A percentile compares a stretch with the other conserved stretches of the same genome.
These are phyloP conservation scores for Biston stratarius DNA, from an alignment of 2,888 invertebrate genomes.

Conservation along the genomic window DNA sequence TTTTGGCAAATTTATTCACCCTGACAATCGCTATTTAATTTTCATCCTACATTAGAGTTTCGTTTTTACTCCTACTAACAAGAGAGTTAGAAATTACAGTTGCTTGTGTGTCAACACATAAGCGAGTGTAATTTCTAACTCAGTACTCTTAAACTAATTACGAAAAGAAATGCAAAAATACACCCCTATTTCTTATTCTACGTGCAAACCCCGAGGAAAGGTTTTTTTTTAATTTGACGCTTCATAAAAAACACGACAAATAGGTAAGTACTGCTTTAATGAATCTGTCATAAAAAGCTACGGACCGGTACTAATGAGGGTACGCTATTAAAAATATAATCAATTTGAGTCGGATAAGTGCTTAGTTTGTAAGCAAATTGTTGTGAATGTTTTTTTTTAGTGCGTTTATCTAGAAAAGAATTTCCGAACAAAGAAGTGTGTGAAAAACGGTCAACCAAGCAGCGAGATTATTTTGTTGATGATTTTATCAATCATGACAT, in stretches of 20 bases:
- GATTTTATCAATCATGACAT: no score
- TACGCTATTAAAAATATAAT: constrained; percentile 63
- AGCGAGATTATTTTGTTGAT: no score
- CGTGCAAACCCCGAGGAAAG: constrained; percentile 24
- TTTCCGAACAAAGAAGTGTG: no score
- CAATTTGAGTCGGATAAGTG: constrained; percentile 51
- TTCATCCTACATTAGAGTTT: no score
- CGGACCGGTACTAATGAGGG: constrained; percentile 67
- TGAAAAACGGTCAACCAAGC: no score
- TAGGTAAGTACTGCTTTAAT: constrained; percentile 62
- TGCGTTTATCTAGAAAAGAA: not conserved
- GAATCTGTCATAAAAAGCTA: constrained; percentile 71
- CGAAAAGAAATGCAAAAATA: constrained; percentile 62
- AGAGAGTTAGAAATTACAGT: no score
- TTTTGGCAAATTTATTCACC: no score
- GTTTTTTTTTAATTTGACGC: constrained; percentile 63
- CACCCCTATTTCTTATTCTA: constrained; percentile 46
- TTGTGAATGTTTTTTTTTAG: constrained; percentile 12
- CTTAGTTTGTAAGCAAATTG: constrained; percentile 37
- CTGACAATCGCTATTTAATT: no score
- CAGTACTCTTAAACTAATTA: constrained; percentile 65
- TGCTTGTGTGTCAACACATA: constrained; percentile 63
- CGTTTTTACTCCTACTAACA: not conserved
- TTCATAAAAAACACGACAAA: constrained; percentile 60
- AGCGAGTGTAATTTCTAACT: constrained; percentile 66